These are phyloP conservation scores for Silurus asotus DNA, from an alignment of 2,113 vertebrate species.

Conservation along the genomic window DNA sequence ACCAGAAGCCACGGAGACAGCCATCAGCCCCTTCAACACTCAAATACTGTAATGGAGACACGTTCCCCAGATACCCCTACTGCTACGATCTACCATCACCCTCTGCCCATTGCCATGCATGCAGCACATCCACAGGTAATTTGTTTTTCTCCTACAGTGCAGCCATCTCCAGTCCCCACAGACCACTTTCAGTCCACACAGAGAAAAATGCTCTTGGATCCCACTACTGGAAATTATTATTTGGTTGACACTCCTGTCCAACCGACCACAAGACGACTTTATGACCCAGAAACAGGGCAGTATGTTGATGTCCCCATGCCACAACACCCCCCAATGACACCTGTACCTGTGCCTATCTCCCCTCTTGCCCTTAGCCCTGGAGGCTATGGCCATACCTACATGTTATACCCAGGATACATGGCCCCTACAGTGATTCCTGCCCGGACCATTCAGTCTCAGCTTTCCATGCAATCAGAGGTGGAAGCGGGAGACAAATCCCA, in stretches of 20 bases:
- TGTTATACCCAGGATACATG: conserved; percentile 91
- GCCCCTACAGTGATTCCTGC: conserved; percentile 76
- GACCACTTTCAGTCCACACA: conserved; percentile 80
- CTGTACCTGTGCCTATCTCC: conserved; percentile 77
- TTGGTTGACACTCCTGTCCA: conserved; percentile 89
- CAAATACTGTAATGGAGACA: conserved; percentile 65
- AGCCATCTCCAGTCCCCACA: conserved; percentile 65
- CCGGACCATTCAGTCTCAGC: conserved; percentile 71
- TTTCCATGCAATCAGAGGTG: conserved; percentile 65
- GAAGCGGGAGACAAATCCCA: conserved; percentile 46
- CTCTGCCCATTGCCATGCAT: conserved; percentile 67
- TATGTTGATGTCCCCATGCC: conserved; percentile 90
- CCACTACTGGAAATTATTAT: conserved; percentile 90
- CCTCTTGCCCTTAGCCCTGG: conserved; percentile 82
- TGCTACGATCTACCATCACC: conserved; percentile 76
- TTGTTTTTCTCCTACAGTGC: conserved; percentile 79
- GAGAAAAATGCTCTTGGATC: conserved; percentile 92
- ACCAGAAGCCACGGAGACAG: conserved; percentile 41
- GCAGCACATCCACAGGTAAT: conserved; percentile 73
- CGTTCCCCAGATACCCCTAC: conserved; percentile 68
- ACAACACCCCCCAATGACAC: conserved; percentile 74
- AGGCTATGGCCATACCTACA: conserved; percentile 83
- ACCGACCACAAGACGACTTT: conserved; percentile 83
- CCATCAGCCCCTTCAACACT: conserved; percentile 50
- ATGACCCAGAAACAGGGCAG: conserved; percentile 93